phyloP scores from a whole-genome alignment of 2,888 invertebrate genomes.

The Chymomyza procnemis region DNA sequence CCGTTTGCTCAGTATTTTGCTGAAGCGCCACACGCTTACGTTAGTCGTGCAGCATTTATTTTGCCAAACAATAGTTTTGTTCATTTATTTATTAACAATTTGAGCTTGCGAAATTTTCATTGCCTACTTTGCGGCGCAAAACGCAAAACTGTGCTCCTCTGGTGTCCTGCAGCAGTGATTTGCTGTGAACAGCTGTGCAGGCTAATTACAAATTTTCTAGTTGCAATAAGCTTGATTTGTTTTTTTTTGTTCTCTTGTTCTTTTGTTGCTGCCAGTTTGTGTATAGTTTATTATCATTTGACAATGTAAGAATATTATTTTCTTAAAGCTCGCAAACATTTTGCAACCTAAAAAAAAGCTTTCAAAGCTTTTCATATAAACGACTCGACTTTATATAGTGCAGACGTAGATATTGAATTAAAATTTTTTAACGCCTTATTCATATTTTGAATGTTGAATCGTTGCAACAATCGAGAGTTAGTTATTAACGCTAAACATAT shows the following conservation, averaged over 20 bases:
- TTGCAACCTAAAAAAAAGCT: slow-evolving; percentile 25
- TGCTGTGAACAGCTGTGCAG: neutral
- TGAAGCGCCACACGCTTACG: neutral
- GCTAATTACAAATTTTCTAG: neutral
- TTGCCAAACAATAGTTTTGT: neutral
- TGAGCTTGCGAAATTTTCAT: neutral
- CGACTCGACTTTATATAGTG: neutral
- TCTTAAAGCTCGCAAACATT: slow-evolving; percentile 34
- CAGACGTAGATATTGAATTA: slow-evolving; percentile 10
- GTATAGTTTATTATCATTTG: neutral
- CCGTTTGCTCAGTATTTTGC: slow-evolving; percentile 31
- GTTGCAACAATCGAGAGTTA: neutral
- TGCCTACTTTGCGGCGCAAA: slow-evolving; percentile 32
- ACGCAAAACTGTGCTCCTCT: slow-evolving; percentile 9
- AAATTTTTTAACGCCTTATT: slow-evolving; percentile 38
- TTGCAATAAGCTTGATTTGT: too few relatives aligned
- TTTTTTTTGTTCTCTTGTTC: too few relatives aligned
- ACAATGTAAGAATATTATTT: neutral
- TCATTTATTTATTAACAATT: neutral
- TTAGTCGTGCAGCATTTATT: slow-evolving; percentile 21
- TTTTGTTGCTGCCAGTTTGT: neutral
- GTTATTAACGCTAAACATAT: neutral
- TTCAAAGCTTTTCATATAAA: neutral
- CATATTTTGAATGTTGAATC: slow-evolving; percentile 15
- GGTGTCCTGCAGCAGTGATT: neutral